Base-by-base conservation (phyloP, 2,113 vertebrate genomes). In the Callospermophilus lateralis region DNA sequence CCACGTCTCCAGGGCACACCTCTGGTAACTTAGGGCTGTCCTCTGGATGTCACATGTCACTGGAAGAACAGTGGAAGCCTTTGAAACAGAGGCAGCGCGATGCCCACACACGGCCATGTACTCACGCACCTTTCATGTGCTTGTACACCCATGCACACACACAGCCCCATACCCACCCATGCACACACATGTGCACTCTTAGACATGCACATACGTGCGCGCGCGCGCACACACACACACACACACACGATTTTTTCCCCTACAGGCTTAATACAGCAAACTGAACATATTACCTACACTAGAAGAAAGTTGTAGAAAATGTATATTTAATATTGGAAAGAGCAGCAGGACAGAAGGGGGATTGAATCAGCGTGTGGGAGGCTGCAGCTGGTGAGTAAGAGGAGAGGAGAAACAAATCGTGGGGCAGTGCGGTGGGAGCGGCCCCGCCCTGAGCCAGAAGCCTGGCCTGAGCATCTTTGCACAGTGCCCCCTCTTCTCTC, bases 1-100 rank as follows among this genome's bases (percentile, higher is more conserved):
- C 97, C 92, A 45, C 67, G 84, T 74, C 92, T 93, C 77, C 51
- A 85, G 87, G 58, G 87, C 76, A 91, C 67, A 79, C 68, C 63
- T n/a, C 72, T 86, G 95, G 77, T 39, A 34, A 58, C 83, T 19
- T 34, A 65, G 77, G 89, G 63, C 65, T 67, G 67, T 0, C 0
- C 48, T 86, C 93, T 93, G 92, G 97, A 97, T 68, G 88, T 45
- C 94, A 93, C 94, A 79, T 83, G 89, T 76, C 89, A 42, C 81
- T 72, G 45, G 51, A 84, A 78, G 15, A 77, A 51, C 61, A 24
- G 8, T 84, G 0, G 0, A 30, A n/a, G 58, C 73, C 87, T 90
- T 92, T 24, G 63, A 61, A 93, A 39, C 58, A 94, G 94, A 83
- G 94, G 42, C 55, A 0, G n/a, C 0, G 5, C 0, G 2, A 4